Conservation (phyloP, 2,797 vertebrate genomes). For the Heliangelus exortis region DNA sequence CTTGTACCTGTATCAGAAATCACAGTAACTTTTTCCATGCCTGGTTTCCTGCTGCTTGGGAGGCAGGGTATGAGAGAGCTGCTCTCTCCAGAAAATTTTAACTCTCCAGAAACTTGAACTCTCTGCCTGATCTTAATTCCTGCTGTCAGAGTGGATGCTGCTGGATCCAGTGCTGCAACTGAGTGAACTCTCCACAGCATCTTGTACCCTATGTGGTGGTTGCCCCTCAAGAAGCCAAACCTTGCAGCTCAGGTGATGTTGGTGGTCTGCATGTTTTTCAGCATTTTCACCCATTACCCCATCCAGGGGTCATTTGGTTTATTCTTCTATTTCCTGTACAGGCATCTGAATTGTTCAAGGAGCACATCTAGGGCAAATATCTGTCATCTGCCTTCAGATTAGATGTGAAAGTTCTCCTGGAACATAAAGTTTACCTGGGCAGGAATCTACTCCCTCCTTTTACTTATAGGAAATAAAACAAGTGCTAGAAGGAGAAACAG, state of each 20-base stretch:
- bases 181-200: background rate
- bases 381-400: background rate
- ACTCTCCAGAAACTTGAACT: background rate
- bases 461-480: fast-evolving
- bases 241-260: background rate
- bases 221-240: fast-evolving
- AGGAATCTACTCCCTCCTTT: background rate
- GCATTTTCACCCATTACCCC: background rate
- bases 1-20: constrained; percentile 19
- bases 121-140: background rate
- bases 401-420: background rate
- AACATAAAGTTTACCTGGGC: background rate
- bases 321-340: background rate
- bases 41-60: background rate
- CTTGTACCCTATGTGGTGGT: fast-evolving
- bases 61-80: background rate
- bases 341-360: background rate
- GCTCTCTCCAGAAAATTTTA: background rate
- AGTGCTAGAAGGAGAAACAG: background rate
- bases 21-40: background rate
- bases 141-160: background rate
- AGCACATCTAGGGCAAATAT: background rate
- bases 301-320: background rate
- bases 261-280: fast-evolving
- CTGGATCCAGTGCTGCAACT: background rate